A percentile compares a stretch with the other conserved stretches of the same genome.
phyloP scores from a whole-genome alignment of 2,888 invertebrate genomes.

The Netelia inedita region DNA sequence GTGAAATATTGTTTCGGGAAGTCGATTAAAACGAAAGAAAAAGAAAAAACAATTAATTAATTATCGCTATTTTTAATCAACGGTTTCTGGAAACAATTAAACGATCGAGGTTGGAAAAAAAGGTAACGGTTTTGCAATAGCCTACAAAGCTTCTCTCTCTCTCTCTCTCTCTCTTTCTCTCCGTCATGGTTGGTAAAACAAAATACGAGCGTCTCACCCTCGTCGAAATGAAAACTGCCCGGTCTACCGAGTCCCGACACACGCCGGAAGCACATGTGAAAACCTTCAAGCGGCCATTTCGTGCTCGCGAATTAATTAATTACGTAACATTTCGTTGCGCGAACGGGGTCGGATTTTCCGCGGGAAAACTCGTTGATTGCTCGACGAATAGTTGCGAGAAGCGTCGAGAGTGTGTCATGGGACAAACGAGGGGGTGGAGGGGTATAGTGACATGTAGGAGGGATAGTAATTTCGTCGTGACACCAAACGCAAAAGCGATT shows the following conservation, averaged over 20 bases:
- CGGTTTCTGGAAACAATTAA: no score
- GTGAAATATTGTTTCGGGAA: no score
- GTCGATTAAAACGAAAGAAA: no score
- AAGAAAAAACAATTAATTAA: no score
- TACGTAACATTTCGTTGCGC: slow-evolving; percentile 20
- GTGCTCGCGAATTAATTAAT: slow-evolving; percentile 59
- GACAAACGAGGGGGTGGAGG: neutral
- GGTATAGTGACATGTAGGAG: neutral
- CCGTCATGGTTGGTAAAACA: slow-evolving; percentile 9
- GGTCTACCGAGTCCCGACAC: slow-evolving; percentile 7
- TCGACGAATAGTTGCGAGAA: slow-evolving; percentile 23
- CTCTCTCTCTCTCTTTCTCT: neutral
- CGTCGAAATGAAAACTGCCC: slow-evolving; percentile 34
- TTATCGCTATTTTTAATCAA: no score
- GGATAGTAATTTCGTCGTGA: slow-evolving; percentile 23
- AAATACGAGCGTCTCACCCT: slow-evolving; percentile 14
- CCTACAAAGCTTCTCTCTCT: neutral
- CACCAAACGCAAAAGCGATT: slow-evolving; percentile 23
- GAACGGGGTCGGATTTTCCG: slow-evolving; percentile 47
- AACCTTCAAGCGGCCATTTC: slow-evolving; percentile 20
- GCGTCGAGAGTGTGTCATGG: slow-evolving; percentile 2
- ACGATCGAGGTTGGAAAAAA: no score
- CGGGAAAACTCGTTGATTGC: slow-evolving; percentile 54
- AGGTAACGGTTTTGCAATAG: no score
- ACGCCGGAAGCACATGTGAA: slow-evolving; percentile 6